Conservation (phyloP, 2,888 invertebrate genomes). For the Tanytarsus gracilentus region DNA sequence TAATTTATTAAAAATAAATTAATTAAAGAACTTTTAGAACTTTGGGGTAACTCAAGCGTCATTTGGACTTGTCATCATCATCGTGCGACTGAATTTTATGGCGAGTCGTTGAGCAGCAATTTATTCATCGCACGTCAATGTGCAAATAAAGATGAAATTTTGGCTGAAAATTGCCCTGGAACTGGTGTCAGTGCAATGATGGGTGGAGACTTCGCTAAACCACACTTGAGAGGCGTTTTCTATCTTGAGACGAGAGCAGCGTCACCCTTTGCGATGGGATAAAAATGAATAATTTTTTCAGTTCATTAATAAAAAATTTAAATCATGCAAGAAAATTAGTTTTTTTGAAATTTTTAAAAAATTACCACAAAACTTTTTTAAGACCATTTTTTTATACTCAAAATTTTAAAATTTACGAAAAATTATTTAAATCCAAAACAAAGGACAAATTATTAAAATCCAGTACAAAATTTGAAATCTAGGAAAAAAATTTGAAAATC, state of each 20-base stretch:
- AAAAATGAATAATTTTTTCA: background rate
- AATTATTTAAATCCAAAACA: no score
- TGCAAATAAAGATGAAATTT: conserved; percentile 33
- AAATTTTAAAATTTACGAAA: no score
- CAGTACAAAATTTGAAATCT: no score
- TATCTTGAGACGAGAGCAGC: conserved; percentile 36
- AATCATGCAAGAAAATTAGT: no score
- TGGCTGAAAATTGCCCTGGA: conserved; percentile 31
- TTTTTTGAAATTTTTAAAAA: no score
- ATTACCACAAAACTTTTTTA: no score
- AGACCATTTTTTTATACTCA: no score
- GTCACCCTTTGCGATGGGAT: conserved; percentile 35
- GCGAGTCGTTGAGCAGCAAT: conserved; percentile 38
- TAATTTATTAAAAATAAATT: background rate
- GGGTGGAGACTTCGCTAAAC: conserved; percentile 35
- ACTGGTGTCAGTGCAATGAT: conserved; percentile 29
- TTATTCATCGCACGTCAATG: conserved; percentile 38
- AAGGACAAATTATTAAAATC: no score
- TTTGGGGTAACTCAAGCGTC: conserved; percentile 43
- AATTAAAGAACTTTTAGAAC: conserved; percentile 43
- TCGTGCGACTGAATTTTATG: conserved; percentile 42
- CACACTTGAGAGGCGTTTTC: conserved; percentile 35
- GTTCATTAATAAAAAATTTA: no score
- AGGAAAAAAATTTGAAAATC: no score
- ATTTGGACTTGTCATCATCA: conserved; percentile 42